Percentiles rank a stretch among this genome's conserved stretches.
Evolutionary conservation across 2,113 vertebrate species (phyloP).

Genomic region (Stegostoma tigrinum): DNA sequence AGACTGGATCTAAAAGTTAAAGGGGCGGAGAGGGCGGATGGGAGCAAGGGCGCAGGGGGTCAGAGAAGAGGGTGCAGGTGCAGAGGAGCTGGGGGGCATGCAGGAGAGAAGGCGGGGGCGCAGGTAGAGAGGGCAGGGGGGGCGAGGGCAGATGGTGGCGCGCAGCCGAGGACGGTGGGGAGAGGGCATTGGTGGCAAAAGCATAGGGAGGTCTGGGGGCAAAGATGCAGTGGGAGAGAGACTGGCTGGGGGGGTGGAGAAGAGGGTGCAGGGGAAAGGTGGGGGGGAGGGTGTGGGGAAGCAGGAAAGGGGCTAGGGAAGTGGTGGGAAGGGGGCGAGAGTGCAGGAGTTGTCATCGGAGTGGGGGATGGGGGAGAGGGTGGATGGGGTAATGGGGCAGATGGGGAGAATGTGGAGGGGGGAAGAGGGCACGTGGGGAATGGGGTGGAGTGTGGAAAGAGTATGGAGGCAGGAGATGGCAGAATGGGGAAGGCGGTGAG

Average conservation of each 20-base stretch:
- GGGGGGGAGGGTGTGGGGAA: neutral
- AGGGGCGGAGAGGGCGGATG: conserved; percentile 42
- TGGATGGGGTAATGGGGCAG: fast-evolving
- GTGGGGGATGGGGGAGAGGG: neutral
- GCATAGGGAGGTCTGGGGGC: neutral
- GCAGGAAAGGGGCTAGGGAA: too few relatives aligned
- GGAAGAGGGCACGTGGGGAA: neutral
- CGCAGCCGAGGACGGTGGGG: conserved; percentile 35
- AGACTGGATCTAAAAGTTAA: too few relatives aligned
- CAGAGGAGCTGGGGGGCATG: too few relatives aligned
- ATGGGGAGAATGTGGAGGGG: too few relatives aligned
- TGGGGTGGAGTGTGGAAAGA: neutral
- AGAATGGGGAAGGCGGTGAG: neutral
- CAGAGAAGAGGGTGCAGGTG: neutral
- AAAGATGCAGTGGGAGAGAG: neutral
- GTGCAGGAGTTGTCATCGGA: too few relatives aligned
- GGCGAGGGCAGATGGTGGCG: conserved; percentile 40
- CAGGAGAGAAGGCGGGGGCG: neutral
- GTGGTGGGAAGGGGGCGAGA: neutral
- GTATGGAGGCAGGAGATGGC: neutral
- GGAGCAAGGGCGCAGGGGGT: conserved; percentile 39
- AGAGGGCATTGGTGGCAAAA: too few relatives aligned
- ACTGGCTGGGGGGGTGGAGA: neutral
- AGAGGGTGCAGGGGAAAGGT: neutral
- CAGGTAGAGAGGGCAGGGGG: too few relatives aligned